Percentiles rank a stretch among this genome's conserved stretches.
Evolutionary conservation across 2,888 invertebrate species (phyloP).

Genomic region (Acleris sparsana): DNA sequence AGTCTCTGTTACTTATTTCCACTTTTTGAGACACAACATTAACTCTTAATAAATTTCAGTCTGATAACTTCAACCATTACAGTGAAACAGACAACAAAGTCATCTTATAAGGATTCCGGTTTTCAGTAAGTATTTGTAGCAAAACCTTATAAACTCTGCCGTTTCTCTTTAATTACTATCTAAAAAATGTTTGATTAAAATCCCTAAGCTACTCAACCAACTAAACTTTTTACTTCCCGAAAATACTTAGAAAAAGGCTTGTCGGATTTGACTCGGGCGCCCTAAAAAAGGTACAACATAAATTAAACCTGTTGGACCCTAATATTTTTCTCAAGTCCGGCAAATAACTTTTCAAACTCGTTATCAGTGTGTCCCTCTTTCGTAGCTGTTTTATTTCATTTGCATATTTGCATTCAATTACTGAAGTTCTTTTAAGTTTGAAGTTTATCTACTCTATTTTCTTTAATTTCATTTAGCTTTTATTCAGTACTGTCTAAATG

Average conservation of each 20-base stretch:
- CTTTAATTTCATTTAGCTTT: background rate
- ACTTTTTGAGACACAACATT: no score
- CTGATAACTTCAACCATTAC: no score
- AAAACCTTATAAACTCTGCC: no score
- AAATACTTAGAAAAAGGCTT: conserved; percentile 6
- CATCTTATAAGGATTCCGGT: no score
- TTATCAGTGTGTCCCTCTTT: conserved; percentile 16
- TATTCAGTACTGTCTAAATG: no score
- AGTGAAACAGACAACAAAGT: no score
- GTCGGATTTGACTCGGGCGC: conserved; percentile 5
- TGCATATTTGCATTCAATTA: conserved; percentile 32
- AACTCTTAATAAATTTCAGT: no score
- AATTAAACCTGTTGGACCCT: conserved; percentile 20
- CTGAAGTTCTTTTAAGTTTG: background rate
- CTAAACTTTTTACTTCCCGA: background rate
- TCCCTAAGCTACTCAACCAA: no score
- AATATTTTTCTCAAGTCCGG: conserved; percentile 24
- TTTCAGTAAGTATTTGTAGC: no score
- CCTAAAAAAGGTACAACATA: conserved; percentile 10
- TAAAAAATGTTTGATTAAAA: no score
- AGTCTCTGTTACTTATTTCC: no score
- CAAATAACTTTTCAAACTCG: conserved; percentile 21
- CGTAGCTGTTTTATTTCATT: conserved; percentile 26
- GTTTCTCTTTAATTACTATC: no score
- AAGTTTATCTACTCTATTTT: background rate